Base-by-base conservation (phyloP, 2,888 invertebrate genomes). In the Cyrtodaria siliqua region DNA sequence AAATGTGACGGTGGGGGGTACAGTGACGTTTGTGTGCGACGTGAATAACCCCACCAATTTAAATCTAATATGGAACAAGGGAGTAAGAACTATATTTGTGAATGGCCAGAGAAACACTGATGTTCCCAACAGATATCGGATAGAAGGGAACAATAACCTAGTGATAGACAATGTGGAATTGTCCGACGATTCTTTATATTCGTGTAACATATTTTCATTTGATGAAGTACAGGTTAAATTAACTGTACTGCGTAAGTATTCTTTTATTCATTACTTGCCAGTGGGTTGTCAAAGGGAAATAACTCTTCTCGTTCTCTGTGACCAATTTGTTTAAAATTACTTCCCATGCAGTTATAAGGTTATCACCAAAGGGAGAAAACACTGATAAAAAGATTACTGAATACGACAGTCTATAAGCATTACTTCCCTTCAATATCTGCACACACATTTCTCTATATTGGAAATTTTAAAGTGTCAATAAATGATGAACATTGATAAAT, bases 161-260 rank as follows among this genome's bases (percentile, higher is more conserved):
- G 70, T 72, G 16, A 86, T 87, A 55, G 62, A 56, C 1, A 80
- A 83, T 71, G 82, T 85, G 6, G 57, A 63, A 47, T 57, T 73
- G 33, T 63, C 18, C 16, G 87, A 87, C 49, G 86, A 85, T 24
- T 81, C 81, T 8, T 57, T 60, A 8, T 87, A 76, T 53, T 76
- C 79, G 2, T 87, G 87, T 66, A 68, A 59, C 42, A 72, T 83
- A n/a, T 77, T 77, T 60, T 66, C 66, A 66, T 79, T 80, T 63
- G 84, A 77, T 44, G 26, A 66, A 12, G 79, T 67, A 8, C 63
- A 83, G 42, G 86, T 83, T 2, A 75, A 69, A 57, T 59, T 86
- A 9, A 84, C 81, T 47, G 86, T 86, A 40, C 62, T 81, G 61
- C 71, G 86, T 86, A 80, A 83, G 85, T 82, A 55, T 38, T 47